Evolutionary conservation across 1,140 invertebrate genomes (phyloP).

Genomic region (Araneus ventricosus): DNA sequence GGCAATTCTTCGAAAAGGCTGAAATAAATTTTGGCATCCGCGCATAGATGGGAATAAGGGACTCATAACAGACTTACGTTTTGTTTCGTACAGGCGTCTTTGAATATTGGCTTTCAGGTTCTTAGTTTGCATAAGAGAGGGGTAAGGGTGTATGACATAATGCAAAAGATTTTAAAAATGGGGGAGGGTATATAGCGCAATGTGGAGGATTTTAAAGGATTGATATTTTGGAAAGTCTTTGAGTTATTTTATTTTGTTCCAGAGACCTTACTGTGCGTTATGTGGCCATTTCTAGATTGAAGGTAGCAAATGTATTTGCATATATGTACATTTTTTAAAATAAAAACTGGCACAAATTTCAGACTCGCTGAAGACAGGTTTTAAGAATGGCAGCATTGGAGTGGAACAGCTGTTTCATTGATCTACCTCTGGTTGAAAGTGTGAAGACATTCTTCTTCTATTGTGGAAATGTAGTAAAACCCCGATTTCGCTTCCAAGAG

Average conservation of each 20-base stretch:
- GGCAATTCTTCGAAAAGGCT: background rate
- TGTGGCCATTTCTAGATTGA: background rate
- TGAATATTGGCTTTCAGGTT: constrained; percentile 16
- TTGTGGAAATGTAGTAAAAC: too few species aligned
- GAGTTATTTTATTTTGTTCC: background rate
- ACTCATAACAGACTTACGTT: constrained; percentile 20
- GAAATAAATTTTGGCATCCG: background rate
- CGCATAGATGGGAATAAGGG: background rate
- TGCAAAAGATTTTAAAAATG: background rate
- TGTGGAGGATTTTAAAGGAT: background rate
- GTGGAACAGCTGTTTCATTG: too few species aligned
- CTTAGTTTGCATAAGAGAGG: constrained; percentile 19
- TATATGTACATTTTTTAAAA: background rate
- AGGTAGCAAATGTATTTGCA: background rate
- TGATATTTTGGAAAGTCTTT: background rate
- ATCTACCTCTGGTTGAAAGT: too few species aligned
- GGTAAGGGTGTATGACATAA: background rate
- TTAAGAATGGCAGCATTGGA: too few species aligned
- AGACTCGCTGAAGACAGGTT: too few species aligned
- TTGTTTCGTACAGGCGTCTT: background rate
- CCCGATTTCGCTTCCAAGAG: too few species aligned
- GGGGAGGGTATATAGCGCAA: background rate
- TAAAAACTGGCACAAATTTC: background rate
- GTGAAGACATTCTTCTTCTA: too few species aligned
- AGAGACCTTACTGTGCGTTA: background rate